phyloP scores from a whole-genome alignment of 2,797 vertebrate genomes.

The Rallus crepitans region DNA sequence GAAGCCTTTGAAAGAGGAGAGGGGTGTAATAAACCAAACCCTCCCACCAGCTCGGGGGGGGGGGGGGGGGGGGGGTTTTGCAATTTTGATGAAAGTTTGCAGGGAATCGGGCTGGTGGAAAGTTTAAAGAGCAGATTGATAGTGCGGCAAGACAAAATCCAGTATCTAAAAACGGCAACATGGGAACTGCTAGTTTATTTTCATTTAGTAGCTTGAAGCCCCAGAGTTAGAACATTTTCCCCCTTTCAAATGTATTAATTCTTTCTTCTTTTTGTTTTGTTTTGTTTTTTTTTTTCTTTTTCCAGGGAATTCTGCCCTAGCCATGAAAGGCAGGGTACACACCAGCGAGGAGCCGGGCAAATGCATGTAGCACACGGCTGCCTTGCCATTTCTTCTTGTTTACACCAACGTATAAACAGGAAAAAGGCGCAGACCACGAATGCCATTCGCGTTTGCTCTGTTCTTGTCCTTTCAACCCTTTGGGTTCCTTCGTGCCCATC shows the following conservation, averaged over 20 bases:
- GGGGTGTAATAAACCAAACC: conserved; percentile 64
- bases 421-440: neutral
- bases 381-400: neutral
- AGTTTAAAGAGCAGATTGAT: conserved; percentile 52
- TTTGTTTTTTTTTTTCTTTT: too few species aligned
- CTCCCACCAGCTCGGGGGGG: neutral
- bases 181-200: conserved; percentile 17
- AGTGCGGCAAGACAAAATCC: conserved; percentile 22
- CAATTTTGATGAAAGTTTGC: conserved; percentile 53
- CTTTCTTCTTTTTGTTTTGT: neutral
- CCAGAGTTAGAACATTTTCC: neutral
- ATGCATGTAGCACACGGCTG: accelerated
- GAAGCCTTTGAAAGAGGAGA: conserved; percentile 64
- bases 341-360: neutral
- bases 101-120: neutral
- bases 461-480: neutral
- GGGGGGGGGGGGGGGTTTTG: neutral
- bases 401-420: neutral
- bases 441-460: neutral
- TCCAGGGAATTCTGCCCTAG: neutral
- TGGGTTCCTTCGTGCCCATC: neutral
- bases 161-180: neutral
- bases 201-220: neutral
- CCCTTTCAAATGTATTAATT: neutral
- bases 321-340: neutral